Conservation (phyloP, 2,113 vertebrate species). For the Pangasianodon hypophthalmus region DNA sequence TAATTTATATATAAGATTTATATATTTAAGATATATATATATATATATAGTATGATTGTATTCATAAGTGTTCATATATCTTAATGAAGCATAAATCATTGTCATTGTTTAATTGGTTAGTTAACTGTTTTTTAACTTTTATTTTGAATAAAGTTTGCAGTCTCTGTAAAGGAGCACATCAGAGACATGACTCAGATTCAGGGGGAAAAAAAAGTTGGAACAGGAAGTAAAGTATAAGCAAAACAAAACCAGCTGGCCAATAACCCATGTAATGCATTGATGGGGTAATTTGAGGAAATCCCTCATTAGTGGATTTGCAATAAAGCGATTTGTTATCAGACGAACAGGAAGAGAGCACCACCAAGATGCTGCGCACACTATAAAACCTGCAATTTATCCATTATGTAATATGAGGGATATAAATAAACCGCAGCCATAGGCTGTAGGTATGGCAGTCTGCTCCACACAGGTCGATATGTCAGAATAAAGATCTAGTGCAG, state of each 20-base stretch:
- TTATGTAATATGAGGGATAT: background rate
- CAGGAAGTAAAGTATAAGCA: background rate
- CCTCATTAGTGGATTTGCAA: background rate
- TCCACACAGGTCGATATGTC: slow-evolving; percentile 8
- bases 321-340: background rate
- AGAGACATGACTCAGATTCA: background rate
- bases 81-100: background rate
- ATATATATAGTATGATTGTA: background rate
- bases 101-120: background rate
- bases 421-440: background rate
- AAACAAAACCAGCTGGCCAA: background rate
- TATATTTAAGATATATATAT: too few species aligned
- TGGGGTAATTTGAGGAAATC: background rate
- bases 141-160: background rate
- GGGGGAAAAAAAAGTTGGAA: background rate
- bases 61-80: background rate
- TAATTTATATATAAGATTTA: too few species aligned
- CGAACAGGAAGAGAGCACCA: background rate
- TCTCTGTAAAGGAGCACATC: background rate
- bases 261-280: background rate
- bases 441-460: background rate
- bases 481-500: background rate
- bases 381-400: slow-evolving; percentile 16
- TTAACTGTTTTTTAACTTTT: background rate
- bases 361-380: background rate